Evolutionary conservation across 2,113 vertebrate genomes (phyloP).

Genomic region (Malurus alboscapulatus): DNA sequence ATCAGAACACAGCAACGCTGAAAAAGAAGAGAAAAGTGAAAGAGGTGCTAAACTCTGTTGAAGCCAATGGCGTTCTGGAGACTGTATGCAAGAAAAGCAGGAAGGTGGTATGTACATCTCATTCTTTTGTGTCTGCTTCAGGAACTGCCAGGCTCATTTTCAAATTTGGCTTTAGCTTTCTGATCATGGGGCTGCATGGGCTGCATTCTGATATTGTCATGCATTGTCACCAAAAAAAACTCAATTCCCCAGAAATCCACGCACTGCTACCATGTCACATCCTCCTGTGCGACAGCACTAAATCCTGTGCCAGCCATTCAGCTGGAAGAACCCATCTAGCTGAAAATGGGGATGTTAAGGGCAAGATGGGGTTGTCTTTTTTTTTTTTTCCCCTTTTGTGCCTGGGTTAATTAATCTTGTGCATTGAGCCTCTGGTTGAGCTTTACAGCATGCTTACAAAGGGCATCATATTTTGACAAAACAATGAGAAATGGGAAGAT

Average conservation of each 20-base stretch:
- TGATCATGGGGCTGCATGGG: neutral
- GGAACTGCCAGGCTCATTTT: neutral
- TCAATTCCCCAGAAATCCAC: neutral
- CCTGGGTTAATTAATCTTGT: neutral
- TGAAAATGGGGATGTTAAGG: neutral
- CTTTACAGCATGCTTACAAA: neutral
- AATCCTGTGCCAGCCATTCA: neutral
- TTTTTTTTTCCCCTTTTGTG: neutral
- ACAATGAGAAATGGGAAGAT: neutral
- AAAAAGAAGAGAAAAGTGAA: conserved; percentile 68
- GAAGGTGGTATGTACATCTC: conserved; percentile 54
- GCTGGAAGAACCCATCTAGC: neutral
- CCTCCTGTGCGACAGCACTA: neutral
- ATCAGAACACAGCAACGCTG: conserved; percentile 40
- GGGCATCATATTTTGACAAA: neutral
- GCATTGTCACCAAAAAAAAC: neutral
- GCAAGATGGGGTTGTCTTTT: neutral
- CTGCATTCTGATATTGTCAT: neutral
- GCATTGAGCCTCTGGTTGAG: neutral
- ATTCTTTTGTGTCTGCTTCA: neutral
- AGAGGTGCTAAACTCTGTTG: neutral
- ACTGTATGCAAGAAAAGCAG: conserved; percentile 14
- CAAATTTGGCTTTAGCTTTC: neutral
- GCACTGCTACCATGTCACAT: neutral
- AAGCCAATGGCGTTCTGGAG: conserved; percentile 8